Evolutionary conservation across 2,113 vertebrate genomes (phyloP).

Genomic region (Corythornis cristatus): DNA sequence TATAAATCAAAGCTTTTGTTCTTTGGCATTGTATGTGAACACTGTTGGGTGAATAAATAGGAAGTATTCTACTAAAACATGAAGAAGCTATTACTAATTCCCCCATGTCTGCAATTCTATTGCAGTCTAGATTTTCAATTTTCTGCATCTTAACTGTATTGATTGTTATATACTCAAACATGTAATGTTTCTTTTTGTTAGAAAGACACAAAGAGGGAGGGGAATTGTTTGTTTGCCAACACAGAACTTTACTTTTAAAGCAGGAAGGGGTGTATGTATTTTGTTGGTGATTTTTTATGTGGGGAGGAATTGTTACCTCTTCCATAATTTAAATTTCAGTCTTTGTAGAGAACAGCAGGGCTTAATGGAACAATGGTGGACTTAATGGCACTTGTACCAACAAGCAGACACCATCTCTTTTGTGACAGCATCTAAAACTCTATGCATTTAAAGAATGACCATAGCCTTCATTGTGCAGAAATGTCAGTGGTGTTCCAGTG

Average conservation of each 20-base stretch:
- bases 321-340: background rate
- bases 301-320: background rate
- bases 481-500: background rate
- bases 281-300: background rate
- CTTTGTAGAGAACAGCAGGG: background rate
- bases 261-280: background rate
- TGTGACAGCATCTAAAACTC: background rate
- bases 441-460: background rate
- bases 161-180: slow-evolving; percentile 63
- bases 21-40: slow-evolving; percentile 73
- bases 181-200: slow-evolving; percentile 56
- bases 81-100: slow-evolving; percentile 63
- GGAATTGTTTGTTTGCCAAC: background rate
- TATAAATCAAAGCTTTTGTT: slow-evolving; percentile 82
- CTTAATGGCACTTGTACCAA: background rate
- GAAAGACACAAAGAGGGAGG: background rate
- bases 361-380: background rate
- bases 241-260: slow-evolving; percentile 1
- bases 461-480: background rate
- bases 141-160: slow-evolving; percentile 55
- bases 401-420: background rate
- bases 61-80: slow-evolving; percentile 59
- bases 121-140: slow-evolving; percentile 67
- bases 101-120: slow-evolving; percentile 48
- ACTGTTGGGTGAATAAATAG: slow-evolving; percentile 67